Percentiles rank a stretch among this genome's conserved stretches.
Conservation (phyloP, 2,888 invertebrate species). For the Limnephilus marmoratus region DNA sequence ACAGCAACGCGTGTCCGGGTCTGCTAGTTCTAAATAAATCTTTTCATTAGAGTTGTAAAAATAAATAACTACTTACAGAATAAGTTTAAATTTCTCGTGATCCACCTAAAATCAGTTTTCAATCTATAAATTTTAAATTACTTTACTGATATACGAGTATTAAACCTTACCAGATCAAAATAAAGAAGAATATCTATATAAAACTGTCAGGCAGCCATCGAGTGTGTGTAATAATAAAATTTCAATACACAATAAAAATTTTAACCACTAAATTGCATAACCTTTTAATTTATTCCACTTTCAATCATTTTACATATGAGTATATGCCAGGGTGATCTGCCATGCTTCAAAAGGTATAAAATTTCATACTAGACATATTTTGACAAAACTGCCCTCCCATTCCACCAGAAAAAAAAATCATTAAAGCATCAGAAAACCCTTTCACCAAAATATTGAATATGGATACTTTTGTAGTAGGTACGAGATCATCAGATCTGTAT, state of each 20-base stretch:
- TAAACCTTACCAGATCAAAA: background rate
- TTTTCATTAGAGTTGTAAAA: too few relatives aligned
- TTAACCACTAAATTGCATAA: background rate
- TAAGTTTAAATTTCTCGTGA: background rate
- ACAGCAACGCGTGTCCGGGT: too few relatives aligned
- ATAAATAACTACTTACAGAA: too few relatives aligned
- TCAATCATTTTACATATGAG: too few relatives aligned
- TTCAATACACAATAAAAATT: background rate
- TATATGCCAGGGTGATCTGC: background rate
- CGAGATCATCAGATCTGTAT: background rate
- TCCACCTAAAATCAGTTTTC: too few relatives aligned
- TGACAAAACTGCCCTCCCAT: background rate
- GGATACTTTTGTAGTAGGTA: background rate
- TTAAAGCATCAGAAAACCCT: background rate
- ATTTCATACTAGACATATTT: background rate
- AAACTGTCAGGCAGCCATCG: background rate
- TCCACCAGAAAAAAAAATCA: background rate
- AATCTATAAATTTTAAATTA: background rate
- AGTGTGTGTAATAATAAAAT: background rate
- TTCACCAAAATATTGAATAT: background rate
- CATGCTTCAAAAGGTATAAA: background rate
- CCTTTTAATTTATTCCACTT: too few relatives aligned
- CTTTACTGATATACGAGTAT: background rate
- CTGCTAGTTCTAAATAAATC: too few relatives aligned
- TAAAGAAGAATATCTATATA: background rate